phyloP scores from a whole-genome alignment of 1,140 invertebrate species.

The Aphaenogaster floridana region DNA sequence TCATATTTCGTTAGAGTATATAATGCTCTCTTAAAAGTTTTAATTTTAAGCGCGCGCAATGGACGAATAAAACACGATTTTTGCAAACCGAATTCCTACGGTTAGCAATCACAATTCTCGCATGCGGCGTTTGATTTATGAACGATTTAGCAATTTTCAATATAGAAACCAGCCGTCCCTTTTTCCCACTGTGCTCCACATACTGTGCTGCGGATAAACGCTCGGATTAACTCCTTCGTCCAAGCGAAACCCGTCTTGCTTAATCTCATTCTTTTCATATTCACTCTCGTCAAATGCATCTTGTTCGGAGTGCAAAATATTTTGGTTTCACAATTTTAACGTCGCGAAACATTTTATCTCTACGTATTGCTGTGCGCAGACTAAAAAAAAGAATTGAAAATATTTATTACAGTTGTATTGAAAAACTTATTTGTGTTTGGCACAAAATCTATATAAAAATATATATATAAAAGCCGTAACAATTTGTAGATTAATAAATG shows the following conservation, averaged over 20 bases:
- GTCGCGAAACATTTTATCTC: not conserved
- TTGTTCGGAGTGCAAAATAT: constrained; percentile 1
- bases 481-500: constrained; percentile 30
- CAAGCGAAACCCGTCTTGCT: constrained; percentile 66
- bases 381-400: not conserved
- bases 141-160: constrained; percentile 74
- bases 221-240: constrained; percentile 59
- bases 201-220: constrained; percentile 57
- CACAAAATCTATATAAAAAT: not conserved
- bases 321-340: not conserved
- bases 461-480: not conserved
- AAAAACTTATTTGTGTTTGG: not conserved
- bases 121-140: constrained; percentile 73
- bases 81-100: not conserved
- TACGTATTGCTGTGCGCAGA: not conserved
- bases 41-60: not conserved
- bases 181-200: constrained; percentile 67
- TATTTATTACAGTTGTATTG: not conserved
- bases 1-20: not conserved
- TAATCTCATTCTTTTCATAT: constrained; percentile 53
- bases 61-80: not conserved
- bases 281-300: constrained; percentile 35
- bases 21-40: not conserved
- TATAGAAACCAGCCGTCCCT: constrained; percentile 66
- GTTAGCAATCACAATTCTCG: constrained; percentile 66